Evolutionary conservation across 2,888 invertebrate genomes (phyloP), one percentile per base, ranked within the genome.

Genomic region (Shargacucullia verbasci): DNA sequence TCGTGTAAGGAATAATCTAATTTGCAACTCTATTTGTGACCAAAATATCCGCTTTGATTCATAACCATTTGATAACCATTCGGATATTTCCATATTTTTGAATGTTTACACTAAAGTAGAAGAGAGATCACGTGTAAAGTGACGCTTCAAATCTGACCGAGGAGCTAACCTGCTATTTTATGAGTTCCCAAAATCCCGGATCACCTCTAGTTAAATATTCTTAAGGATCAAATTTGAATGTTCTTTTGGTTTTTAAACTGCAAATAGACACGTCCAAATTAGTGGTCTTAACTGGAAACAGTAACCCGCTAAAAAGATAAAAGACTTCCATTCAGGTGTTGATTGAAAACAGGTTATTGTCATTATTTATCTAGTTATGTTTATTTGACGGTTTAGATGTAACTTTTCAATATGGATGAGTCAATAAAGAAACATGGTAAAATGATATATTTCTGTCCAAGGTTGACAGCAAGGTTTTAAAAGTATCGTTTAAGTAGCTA

Each of bases 241-340:
- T n/a, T n/a, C n/a, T 48, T 10, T 47, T 13, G 0, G 9, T 40
- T 43, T 45, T 14, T 37, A 0, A 38, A 25, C 7, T 11, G 39
- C 7, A 48, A 45, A 47, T 47, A 15, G 25, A 11, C 12, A 15
- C 13, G 50, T 57, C 43, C 25, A 39, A 49, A 29, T 59, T 57
- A 43, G 27, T 63, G 29, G 35, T 64, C 59, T 69, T 62, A 72
- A 70, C 74, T 72, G 55, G 60, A 75, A 80, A 83, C 76, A 79
- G 71, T 81, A 81, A 82, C 62, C 58, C 55, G 87, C 86, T 89
- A 89, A 89, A 84, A 83, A 89, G 88, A 88, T 88, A 86, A 85
- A 85, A 89, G 79, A 85, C 73, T 84, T 76, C 47, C 71, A 81
- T 77, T 78, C 55, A 73, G 70, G 83, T 81, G 88, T 70, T 85